These are phyloP conservation scores for Lasaia peninsularis DNA, from an alignment of 1,140 invertebrate species.

Conservation along the genomic window DNA sequence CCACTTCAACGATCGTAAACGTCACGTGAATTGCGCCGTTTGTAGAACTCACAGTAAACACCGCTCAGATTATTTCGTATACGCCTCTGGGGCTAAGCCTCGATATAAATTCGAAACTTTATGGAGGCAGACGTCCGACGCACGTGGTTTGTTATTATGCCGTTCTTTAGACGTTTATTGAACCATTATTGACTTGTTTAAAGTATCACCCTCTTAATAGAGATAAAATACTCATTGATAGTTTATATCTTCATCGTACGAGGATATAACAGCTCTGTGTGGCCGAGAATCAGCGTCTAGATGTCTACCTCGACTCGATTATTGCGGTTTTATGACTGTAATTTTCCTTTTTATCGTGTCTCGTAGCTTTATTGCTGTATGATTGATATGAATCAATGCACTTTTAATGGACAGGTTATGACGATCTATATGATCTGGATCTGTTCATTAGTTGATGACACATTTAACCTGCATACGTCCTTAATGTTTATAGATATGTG, in stretches of 20 bases:
- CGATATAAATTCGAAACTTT: conserved; percentile 73
- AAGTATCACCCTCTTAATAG: conserved; percentile 71
- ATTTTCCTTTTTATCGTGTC: conserved; percentile 63
- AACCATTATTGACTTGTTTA: conserved; percentile 74
- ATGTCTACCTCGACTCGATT: conserved; percentile 44
- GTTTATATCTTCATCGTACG: conserved; percentile 68
- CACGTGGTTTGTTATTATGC: conserved; percentile 72
- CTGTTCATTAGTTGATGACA: conserved; percentile 25
- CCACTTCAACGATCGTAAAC: conserved; percentile 72
- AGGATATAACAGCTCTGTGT: conserved; percentile 37
- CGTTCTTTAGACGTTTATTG: conserved; percentile 71
- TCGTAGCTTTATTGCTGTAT: conserved; percentile 41
- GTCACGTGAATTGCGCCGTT: conserved; percentile 71
- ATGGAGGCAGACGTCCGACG: conserved; percentile 49
- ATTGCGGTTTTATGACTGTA: conserved; percentile 58
- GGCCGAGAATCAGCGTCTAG: conserved; percentile 40
- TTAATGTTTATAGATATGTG: neutral
- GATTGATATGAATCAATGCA: conserved; percentile 53
- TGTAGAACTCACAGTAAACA: conserved; percentile 72
- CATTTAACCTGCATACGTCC: neutral
- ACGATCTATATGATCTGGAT: conserved; percentile 28
- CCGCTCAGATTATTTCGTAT: conserved; percentile 70
- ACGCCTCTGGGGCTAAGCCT: conserved; percentile 69
- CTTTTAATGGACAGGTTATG: conserved; percentile 39
- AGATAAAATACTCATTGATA: conserved; percentile 69